Evolutionary conservation across 2,797 vertebrate species (phyloP).

Genomic region (Sebastes cheni): DNA sequence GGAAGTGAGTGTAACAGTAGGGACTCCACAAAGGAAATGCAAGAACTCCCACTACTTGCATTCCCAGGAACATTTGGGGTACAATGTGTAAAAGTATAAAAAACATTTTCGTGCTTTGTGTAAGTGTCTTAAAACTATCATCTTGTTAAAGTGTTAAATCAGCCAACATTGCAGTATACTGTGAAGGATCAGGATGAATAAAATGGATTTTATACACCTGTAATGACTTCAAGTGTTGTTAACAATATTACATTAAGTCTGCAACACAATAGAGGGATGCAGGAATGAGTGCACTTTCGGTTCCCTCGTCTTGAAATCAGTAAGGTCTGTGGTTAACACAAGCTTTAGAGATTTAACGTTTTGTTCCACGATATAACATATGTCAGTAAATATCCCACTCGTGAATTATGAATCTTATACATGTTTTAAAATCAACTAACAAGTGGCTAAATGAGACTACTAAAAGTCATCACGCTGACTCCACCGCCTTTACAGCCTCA

Average conservation of each 20-base stretch:
- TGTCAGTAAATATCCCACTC: too few species aligned
- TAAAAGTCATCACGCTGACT: too few species aligned
- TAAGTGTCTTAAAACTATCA: background rate
- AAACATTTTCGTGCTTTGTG: background rate
- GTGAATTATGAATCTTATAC: too few species aligned
- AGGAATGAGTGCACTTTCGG: too few species aligned
- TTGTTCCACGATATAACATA: too few species aligned
- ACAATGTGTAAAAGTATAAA: background rate
- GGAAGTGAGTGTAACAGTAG: background rate
- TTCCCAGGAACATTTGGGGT: background rate
- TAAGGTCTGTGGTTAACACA: too few species aligned
- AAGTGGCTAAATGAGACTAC: too few species aligned
- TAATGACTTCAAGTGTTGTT: background rate
- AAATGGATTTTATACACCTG: conserved; percentile 28
- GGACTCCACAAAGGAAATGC: background rate
- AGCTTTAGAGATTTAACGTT: too few species aligned
- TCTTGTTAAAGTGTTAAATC: background rate
- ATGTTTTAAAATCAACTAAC: too few species aligned
- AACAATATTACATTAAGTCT: background rate
- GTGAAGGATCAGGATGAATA: background rate
- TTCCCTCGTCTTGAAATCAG: too few species aligned
- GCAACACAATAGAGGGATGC: rapidly evolving
- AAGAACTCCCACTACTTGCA: background rate
- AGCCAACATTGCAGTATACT: conserved; percentile 3
- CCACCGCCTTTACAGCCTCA: too few species aligned